Base-by-base conservation (phyloP, 37 sponge, comb jelly and placozoan species). In the Tethya wilhelma region DNA sequence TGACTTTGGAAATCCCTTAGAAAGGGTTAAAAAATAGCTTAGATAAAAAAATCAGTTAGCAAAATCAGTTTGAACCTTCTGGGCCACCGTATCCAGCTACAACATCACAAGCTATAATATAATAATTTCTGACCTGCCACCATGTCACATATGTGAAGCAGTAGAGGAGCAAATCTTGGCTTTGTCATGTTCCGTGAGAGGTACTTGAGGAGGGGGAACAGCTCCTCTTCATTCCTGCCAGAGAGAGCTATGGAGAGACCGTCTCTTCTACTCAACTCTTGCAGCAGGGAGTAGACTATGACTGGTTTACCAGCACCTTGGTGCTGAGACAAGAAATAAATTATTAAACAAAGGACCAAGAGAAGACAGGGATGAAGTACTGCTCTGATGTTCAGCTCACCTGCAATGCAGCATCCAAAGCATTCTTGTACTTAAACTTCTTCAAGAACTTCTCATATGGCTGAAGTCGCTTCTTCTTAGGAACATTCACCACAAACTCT, bases 191-290 rank as follows among this genome's bases (percentile, higher is more conserved):
- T 38, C 12, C 85, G 57, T 4, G 73, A 62, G 14, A 96, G 72
- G 69, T 91, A 98, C 55, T 74, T 64, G 25, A 98, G 78, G n/a
- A 98, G 55, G 23, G 99, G 96, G 17, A 66, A 36, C 40, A 98
- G 80, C 46, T 95, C 84, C 17, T 89, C 86, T 59, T 96, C 95
- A 63, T 84, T 86, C 30, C 94, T 28, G 2, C 93, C 93, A 5
- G 89, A 83, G 38, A 98, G 82, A 19, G 97, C 96, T 2, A 86
- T 89, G 42, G 53, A 57, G 38, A 98, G 86, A 8, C 95, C 94
- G 68, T 94, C 95, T 64, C 96, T 75, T n/a, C 94, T 78, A 1
- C 79, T 76, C 44, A 98, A 77, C 84, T 98, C 99, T 69, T 94
- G 94, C 23, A 98, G 65, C 22, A 98, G 67, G 65, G 94, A 86